A percentile compares a stretch with the other conserved stretches of the same genome.
phyloP scores from a whole-genome alignment of 2,113 vertebrate species.

The Dermatemys mawii region DNA sequence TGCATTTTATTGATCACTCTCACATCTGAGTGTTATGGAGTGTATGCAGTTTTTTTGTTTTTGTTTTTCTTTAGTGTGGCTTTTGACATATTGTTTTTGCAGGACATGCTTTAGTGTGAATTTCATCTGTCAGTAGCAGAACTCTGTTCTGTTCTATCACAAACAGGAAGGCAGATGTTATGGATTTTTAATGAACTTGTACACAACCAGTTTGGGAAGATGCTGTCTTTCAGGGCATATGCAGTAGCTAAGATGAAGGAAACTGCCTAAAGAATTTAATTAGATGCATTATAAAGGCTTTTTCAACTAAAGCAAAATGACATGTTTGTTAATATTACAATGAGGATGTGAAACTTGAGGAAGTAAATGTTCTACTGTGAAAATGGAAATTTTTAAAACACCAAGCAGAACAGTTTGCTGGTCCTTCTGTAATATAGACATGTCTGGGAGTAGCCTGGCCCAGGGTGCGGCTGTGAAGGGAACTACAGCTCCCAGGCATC shows the following conservation, averaged over 20 bases:
- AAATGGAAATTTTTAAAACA: neutral
- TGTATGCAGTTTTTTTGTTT: accelerated
- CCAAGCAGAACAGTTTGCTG: accelerated
- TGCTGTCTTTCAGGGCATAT: neutral
- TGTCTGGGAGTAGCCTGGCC: neutral
- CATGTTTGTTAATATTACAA: accelerated
- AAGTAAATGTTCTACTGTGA: neutral
- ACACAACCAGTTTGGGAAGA: neutral
- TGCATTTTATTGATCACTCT: neutral
- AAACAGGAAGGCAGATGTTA: accelerated
- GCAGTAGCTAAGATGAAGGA: accelerated
- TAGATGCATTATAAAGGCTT: neutral
- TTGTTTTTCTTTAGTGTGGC: neutral
- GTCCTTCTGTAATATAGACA: neutral
- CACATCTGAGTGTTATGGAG: neutral
- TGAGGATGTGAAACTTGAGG: neutral
- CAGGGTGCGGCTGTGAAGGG: neutral
- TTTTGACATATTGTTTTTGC: neutral
- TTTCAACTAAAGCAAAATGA: neutral
- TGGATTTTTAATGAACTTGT: neutral
- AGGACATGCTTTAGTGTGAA: neutral
- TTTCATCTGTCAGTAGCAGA: neutral
- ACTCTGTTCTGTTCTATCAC: neutral
- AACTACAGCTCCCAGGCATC: slow-evolving; percentile 29
- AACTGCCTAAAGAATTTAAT: neutral